phyloP scores from a whole-genome alignment of 1,140 invertebrate genomes.

The Anagrus nilaparvatae region DNA sequence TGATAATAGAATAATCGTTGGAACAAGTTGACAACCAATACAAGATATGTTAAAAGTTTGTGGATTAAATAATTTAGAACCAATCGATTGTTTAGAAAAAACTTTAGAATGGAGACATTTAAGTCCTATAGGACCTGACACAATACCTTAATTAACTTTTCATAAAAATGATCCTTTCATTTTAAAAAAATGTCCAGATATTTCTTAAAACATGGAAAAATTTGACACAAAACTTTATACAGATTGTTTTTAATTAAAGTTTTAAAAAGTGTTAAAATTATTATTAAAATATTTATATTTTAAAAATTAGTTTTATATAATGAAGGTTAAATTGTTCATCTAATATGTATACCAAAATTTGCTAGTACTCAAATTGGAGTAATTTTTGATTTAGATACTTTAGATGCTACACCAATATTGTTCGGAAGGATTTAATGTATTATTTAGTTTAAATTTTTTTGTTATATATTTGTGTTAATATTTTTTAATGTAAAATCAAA shows the following conservation, averaged over 20 bases:
- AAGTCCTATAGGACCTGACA: conserved; percentile 87
- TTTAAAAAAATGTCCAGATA: conserved; percentile 72
- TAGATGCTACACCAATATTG: conserved; percentile 52
- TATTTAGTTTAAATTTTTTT: conserved; percentile 2
- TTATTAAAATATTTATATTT: too few relatives aligned
- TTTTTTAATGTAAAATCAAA: conserved; percentile 6
- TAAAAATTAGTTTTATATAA: too few relatives aligned
- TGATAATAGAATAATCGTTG: conserved; percentile 50
- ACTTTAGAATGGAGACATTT: conserved; percentile 76
- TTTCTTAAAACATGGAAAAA: conserved; percentile 74
- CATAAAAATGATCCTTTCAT: conserved; percentile 81
- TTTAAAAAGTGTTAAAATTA: conserved; percentile 8
- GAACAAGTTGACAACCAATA: conserved; percentile 79
- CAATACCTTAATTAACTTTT: conserved; percentile 78
- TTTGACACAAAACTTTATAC: conserved; percentile 59
- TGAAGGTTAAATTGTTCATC: conserved; percentile 47
- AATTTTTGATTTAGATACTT: conserved; percentile 53
- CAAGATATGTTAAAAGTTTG: conserved; percentile 57
- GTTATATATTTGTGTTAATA: conserved; percentile 4
- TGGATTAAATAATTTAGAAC: conserved; percentile 21
- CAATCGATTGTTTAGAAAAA: conserved; percentile 50
- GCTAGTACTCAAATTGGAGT: conserved; percentile 50
- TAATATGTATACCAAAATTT: conserved; percentile 61
- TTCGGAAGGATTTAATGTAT: conserved; percentile 36
- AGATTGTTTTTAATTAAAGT: conserved; percentile 30